These are phyloP conservation scores for Tetramorium parvispinum DNA, from an alignment of 1,140 invertebrate genomes.

Conservation along the genomic window DNA sequence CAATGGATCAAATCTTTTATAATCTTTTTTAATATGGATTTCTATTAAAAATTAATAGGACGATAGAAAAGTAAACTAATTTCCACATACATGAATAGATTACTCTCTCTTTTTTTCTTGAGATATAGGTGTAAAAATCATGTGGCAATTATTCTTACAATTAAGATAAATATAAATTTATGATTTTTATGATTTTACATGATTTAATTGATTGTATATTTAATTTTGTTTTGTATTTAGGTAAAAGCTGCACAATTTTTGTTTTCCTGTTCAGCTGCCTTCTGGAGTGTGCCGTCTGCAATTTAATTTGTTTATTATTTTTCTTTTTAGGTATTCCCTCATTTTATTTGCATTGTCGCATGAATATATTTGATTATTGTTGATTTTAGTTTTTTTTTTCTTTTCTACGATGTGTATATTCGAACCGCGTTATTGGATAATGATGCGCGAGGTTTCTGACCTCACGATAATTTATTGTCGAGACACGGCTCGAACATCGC, in stretches of 20 bases:
- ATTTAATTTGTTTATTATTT: constrained; percentile 76
- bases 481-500: constrained; percentile 36
- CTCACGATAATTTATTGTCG: background rate
- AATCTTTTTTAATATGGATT: too few species aligned
- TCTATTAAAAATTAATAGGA: too few species aligned
- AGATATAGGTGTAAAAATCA: too few species aligned
- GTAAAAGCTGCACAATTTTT: constrained; percentile 81
- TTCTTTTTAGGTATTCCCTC: constrained; percentile 63
- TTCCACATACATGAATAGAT: too few species aligned
- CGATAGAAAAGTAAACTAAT: too few species aligned
- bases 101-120: too few species aligned
- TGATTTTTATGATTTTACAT: background rate
- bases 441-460: background rate
- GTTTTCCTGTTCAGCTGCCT: constrained; percentile 79
- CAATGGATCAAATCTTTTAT: too few species aligned
- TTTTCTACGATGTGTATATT: constrained; percentile 41
- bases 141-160: too few species aligned
- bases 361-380: constrained; percentile 45
- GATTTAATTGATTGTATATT: constrained; percentile 48
- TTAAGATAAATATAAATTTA: too few species aligned
- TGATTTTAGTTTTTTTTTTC: constrained; percentile 36
- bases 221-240: constrained; percentile 80
- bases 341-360: constrained; percentile 25
- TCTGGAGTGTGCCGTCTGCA: constrained; percentile 79
- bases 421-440: constrained; percentile 41